Evolutionary conservation across 2,797 vertebrate genomes (phyloP), one percentile per base, ranked within the genome.

Genomic region (Tarsius wallacei): DNA sequence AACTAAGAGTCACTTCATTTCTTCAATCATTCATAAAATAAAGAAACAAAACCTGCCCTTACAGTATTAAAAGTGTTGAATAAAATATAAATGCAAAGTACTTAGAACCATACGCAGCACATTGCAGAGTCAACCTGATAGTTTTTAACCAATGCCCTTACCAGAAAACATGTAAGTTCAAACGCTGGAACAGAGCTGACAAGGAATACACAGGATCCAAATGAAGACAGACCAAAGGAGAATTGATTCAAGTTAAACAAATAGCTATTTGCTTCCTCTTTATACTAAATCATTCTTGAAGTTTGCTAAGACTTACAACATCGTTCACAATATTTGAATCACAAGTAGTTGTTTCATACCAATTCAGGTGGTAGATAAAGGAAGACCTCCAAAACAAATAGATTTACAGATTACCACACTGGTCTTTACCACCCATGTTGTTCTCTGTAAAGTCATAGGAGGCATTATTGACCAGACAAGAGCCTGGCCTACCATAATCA

Each of bases 121-220:
- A 64, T 1, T 4, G 8, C 26, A 42, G 8, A 76, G 9, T 10
- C 21, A 31, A 76, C 5, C 0, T 17, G 24, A 24, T 1, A 53
- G 33, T 1, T 90, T 74, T 68, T 57, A 42, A 66, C 7, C 59
- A 47, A 11, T 31, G 7, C 61, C 6, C 10, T 90, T 74, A 42
- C 66, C 11, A 86, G 63, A 95, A 55, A 92, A 24, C 36, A 33
- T 8, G 22, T 24, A 61, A 81, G n/a, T 21, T 59, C 70, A 47
- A 63, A 57, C 7, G 47, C 42, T 3, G n/a, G 16, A 57, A 53
- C 7, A 33, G 16, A 36, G 14, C 3, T 53, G 16, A 31, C 31
- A 86, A 42, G 51, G 28, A 51, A 47, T 51, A 19, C 24, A 51
- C 42, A 28, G 28, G 47, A 78, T 6, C 33, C 42, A 22, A 91